Evolutionary conservation across 2,888 invertebrate genomes (phyloP).

Genomic region (Aricia artaxerxes): DNA sequence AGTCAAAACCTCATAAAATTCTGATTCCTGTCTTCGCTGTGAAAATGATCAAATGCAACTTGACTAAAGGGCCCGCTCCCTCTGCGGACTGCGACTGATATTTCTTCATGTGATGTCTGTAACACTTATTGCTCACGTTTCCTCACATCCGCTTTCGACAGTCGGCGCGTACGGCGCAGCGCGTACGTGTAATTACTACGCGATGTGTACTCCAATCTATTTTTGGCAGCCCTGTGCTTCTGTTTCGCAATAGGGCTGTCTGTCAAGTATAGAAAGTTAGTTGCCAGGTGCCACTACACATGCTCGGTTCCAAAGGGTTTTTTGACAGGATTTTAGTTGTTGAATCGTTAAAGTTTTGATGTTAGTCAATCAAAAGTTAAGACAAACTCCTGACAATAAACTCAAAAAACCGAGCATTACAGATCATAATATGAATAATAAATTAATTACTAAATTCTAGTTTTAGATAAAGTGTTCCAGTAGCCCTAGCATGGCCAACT

Average conservation of each 20-base stretch:
- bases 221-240: not conserved
- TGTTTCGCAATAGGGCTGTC: not conserved
- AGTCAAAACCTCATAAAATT: too few species aligned
- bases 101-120: not conserved
- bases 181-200: slow-evolving; percentile 24
- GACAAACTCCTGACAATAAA: too few species aligned
- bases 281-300: not conserved
- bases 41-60: not conserved
- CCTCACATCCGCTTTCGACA: slow-evolving; percentile 21
- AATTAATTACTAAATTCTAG: too few species aligned
- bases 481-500: too few species aligned
- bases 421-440: too few species aligned
- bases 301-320: too few species aligned
- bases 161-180: not conserved
- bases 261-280: not conserved
- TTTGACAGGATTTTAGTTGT: too few species aligned
- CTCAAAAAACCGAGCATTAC: too few species aligned
- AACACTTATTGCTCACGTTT: slow-evolving; percentile 10
- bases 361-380: too few species aligned
- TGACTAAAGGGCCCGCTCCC: not conserved
- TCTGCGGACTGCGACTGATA: not conserved
- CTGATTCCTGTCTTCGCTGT: too few species aligned
- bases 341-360: too few species aligned
- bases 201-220: not conserved
- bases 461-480: too few species aligned